phyloP scores from a whole-genome alignment of 1,140 invertebrate species.

The Drosophila murphyi region DNA sequence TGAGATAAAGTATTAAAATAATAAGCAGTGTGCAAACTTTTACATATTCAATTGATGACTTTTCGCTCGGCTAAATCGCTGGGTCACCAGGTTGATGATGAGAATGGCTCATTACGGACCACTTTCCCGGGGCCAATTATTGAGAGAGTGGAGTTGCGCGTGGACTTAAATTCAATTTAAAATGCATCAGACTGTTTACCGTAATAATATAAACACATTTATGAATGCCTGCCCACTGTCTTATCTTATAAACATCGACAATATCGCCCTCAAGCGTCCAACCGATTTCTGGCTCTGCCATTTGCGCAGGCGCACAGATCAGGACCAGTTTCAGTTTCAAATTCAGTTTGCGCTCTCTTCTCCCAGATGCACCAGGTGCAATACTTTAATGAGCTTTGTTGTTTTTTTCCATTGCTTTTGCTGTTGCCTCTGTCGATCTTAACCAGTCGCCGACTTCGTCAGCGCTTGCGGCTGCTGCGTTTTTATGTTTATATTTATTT shows the following conservation, averaged over 20 bases:
- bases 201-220: slow-evolving; percentile 83
- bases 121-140: slow-evolving; percentile 64
- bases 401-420: slow-evolving; percentile 2
- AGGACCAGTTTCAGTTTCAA: slow-evolving; percentile 29
- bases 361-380: slow-evolving; percentile 64
- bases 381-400: slow-evolving; percentile 74
- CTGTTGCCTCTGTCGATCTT: slow-evolving; percentile 21
- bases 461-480: slow-evolving; percentile 45
- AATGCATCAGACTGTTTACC: slow-evolving; percentile 79
- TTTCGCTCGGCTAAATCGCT: slow-evolving; percentile 74
- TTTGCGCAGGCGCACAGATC: slow-evolving; percentile 28
- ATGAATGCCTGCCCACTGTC: slow-evolving; percentile 43
- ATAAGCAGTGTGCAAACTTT: slow-evolving; percentile 64
- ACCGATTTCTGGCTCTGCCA: slow-evolving; percentile 20
- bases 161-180: slow-evolving; percentile 79
- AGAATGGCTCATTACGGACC: slow-evolving; percentile 38
- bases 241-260: slow-evolving; percentile 41
- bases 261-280: slow-evolving; percentile 45
- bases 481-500: slow-evolving; percentile 29
- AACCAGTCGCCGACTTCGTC: slow-evolving; percentile 38
- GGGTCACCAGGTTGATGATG: slow-evolving; percentile 45
- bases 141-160: slow-evolving; percentile 45
- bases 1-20: slow-evolving; percentile 33
- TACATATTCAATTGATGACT: slow-evolving; percentile 62
- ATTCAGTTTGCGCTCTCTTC: slow-evolving; percentile 28